A percentile compares a stretch with the other conserved stretches of the same genome.
Conservation (phyloP, 2,113 vertebrate species). For the Rhipidura dahli region DNA sequence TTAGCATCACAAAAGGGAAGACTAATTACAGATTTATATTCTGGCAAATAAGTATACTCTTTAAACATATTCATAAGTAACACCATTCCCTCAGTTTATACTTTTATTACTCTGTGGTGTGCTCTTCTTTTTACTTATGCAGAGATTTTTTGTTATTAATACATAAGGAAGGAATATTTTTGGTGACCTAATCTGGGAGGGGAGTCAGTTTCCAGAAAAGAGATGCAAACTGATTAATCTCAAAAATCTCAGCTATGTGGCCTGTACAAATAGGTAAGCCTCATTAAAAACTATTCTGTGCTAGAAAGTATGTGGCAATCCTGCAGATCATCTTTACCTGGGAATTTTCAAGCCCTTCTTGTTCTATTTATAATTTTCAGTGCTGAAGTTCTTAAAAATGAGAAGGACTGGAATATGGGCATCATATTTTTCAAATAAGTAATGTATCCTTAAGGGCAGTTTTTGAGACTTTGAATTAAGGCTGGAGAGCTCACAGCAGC, state of each 20-base stretch:
- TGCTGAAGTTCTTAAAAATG: not conserved
- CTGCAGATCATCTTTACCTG: not conserved
- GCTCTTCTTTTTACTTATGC: not conserved
- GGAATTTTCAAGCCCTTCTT: not conserved
- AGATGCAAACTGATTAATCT: not conserved
- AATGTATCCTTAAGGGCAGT: not conserved
- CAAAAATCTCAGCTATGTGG: not conserved
- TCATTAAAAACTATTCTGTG: not conserved
- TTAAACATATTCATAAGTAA: slow-evolving; percentile 42
- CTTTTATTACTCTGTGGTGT: not conserved
- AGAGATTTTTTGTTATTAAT: not conserved
- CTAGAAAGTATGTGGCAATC: not conserved
- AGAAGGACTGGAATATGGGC: not conserved
- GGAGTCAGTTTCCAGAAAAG: not conserved
- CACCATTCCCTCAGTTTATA: not conserved
- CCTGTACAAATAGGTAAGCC: not conserved
- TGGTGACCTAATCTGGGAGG: not conserved
- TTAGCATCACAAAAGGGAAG: slow-evolving; percentile 43
- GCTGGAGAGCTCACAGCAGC: not conserved
- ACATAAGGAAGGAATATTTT: not conserved
- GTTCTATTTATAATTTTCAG: not conserved
- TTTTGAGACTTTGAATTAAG: not conserved
- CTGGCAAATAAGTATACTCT: slow-evolving; percentile 21
- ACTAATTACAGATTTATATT: slow-evolving; percentile 55
- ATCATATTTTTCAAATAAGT: not conserved